Conservation (phyloP, 2,888 invertebrate species). For the Venusia cambrica region DNA sequence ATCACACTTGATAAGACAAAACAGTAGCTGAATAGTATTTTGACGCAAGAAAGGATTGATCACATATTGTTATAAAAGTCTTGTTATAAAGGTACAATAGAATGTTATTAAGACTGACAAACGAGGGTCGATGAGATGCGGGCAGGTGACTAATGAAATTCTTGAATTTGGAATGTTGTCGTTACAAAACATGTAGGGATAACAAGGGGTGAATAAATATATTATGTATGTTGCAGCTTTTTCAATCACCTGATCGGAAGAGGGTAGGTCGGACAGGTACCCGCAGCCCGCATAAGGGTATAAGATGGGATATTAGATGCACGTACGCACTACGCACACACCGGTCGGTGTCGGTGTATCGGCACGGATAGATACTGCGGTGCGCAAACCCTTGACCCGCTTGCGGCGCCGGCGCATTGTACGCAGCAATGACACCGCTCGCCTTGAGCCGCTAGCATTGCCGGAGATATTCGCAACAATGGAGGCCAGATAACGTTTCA, state of each 20-base stretch:
- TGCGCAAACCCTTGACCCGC: slow-evolving; percentile 74
- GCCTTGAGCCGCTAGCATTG: slow-evolving; percentile 80
- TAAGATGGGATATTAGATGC: slow-evolving; percentile 32
- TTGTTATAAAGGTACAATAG: slow-evolving; percentile 40
- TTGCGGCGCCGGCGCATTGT: slow-evolving; percentile 72
- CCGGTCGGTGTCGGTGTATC: slow-evolving; percentile 11
- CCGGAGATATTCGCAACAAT: slow-evolving; percentile 81
- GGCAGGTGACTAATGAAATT: slow-evolving; percentile 68
- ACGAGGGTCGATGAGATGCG: slow-evolving; percentile 48
- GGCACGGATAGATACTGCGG: slow-evolving; percentile 31
- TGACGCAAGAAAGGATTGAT: slow-evolving; percentile 32
- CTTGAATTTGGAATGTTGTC: slow-evolving; percentile 55
- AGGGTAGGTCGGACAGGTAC: slow-evolving; percentile 68
- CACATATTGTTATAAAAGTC: slow-evolving; percentile 39
- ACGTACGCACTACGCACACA: slow-evolving; percentile 29
- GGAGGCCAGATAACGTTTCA: slow-evolving; percentile 80
- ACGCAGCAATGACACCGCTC: slow-evolving; percentile 79
- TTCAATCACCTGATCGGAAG: slow-evolving; percentile 63
- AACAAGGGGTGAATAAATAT: slow-evolving; percentile 61
- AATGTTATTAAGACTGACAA: slow-evolving; percentile 51
- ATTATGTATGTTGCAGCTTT: slow-evolving; percentile 41
- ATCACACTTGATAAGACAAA: slow-evolving; percentile 24
- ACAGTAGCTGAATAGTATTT: slow-evolving; percentile 26
- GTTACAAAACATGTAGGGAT: slow-evolving; percentile 40
- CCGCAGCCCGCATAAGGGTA: slow-evolving; percentile 52